Base-by-base conservation (phyloP, 2,888 invertebrate species). In the Melieria crassipennis region DNA sequence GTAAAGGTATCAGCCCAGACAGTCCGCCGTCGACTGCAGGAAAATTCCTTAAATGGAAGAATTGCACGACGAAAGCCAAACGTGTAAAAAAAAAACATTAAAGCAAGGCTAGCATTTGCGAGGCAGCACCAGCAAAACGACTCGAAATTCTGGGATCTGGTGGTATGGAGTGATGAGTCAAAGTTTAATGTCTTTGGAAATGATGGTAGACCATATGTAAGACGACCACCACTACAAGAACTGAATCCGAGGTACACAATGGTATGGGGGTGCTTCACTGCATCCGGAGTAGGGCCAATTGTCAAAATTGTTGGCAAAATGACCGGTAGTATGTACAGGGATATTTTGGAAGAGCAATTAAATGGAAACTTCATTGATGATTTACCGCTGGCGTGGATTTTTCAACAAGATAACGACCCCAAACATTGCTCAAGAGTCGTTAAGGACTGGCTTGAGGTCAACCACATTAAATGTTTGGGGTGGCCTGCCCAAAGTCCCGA, bases 181-280 rank as follows among this genome's bases (percentile, higher is more conserved):
- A 63, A 63, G 46, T 63, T 63, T 16, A 63, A 63, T 63, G 63
- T 67, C 4, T 70, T 70, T 55, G 70, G 65, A 70, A 61, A 65
- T 11, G 70, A 61, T 56, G 65, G 65, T 6, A 70, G 55, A 65
- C 70, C 65, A n/a, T 62, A 70, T 56, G 47, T 71, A 10, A 55
- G 55, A 16, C 62, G 71, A 5, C 71, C 66, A 61, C 62, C 69
- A 56, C 52, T 69, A 45, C 61, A 61, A 55, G 69, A 69, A 55
- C 62, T 69, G 7, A 65, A 61, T 57, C 65, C 65, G 61, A 43
- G 56, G 52, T 70, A 61, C 66, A 70, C 50, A 30, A 16, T 70
- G 61, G 65, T 64, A 16, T 70, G 70, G 55, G 58, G 58, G 48
- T 70, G 57, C 16, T 66, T 62, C 55, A 71, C 45, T n/a, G 55